Percentiles rank a stretch among this genome's conserved stretches.
Evolutionary conservation across 2,888 invertebrate species (phyloP).

Genomic region (Lobophora halterata): DNA sequence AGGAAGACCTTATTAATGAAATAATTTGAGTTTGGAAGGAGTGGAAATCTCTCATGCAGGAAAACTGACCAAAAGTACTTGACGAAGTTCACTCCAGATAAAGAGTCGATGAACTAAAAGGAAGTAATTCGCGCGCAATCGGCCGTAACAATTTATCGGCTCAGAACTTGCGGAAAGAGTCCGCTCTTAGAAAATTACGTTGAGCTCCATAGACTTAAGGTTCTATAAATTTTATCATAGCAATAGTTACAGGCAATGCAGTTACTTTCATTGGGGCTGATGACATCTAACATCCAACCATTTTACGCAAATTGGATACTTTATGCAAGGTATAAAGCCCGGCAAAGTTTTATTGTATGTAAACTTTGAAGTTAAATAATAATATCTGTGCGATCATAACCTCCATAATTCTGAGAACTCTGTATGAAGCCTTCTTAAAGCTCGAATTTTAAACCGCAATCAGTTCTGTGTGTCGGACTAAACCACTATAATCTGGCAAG

Average conservation of each 20-base stretch:
- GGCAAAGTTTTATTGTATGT: slow-evolving; percentile 1
- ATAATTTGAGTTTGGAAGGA: no score
- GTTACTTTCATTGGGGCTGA: slow-evolving; percentile 11
- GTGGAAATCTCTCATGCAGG: no score
- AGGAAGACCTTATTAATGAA: no score
- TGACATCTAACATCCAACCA: slow-evolving; percentile 7
- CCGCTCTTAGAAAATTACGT: slow-evolving; percentile 41
- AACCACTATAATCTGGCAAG: slow-evolving; percentile 54
- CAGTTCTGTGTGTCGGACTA: slow-evolving; percentile 43
- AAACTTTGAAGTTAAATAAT: background rate
- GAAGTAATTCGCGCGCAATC: slow-evolving; percentile 60
- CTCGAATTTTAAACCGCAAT: slow-evolving; percentile 42
- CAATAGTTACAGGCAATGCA: slow-evolving; percentile 10
- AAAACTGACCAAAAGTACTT: slow-evolving; percentile 28
- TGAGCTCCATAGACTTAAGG: slow-evolving; percentile 42
- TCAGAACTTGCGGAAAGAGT: slow-evolving; percentile 51
- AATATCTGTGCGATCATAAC: no score
- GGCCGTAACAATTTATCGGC: slow-evolving; percentile 57
- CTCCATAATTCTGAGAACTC: slow-evolving; percentile 1
- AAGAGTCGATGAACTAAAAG: slow-evolving; percentile 49
- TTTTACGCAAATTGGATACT: slow-evolving; percentile 8
- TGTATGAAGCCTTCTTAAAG: slow-evolving; percentile 29
- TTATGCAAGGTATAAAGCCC: background rate
- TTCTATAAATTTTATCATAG: slow-evolving; percentile 22
- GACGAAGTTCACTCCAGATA: slow-evolving; percentile 42